phyloP scores from a whole-genome alignment of 1,140 invertebrate species.

The Zaprionus taronus region DNA sequence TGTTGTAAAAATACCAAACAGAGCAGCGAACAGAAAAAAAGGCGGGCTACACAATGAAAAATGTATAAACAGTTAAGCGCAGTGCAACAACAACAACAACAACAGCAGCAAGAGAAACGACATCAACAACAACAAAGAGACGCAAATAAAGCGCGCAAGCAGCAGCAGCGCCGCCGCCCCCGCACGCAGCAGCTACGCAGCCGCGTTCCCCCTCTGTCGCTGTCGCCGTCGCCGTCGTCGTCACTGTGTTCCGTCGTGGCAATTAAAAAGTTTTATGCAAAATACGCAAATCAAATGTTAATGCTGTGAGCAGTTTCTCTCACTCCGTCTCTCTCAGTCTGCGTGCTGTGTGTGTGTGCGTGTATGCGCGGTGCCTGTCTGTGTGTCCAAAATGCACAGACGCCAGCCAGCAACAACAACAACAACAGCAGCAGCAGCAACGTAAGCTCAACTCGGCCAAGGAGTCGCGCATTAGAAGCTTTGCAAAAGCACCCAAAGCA shows the following conservation, averaged over 20 bases:
- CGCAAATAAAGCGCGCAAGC: constrained; percentile 41
- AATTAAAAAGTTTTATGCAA: constrained; percentile 61
- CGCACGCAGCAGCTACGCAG: constrained; percentile 30
- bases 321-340: not conserved
- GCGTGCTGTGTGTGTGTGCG: constrained; percentile 11
- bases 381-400: constrained; percentile 64
- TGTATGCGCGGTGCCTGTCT: constrained; percentile 7
- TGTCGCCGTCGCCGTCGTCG: constrained; percentile 13
- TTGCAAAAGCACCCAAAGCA: constrained; percentile 20
- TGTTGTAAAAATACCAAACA: constrained; percentile 34
- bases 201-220: not conserved
- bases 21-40: constrained; percentile 31
- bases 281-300: constrained; percentile 68
- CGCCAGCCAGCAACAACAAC: constrained; percentile 44
- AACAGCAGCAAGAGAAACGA: constrained; percentile 12
- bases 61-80: constrained; percentile 48
- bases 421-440: constrained; percentile 33
- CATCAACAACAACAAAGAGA: constrained; percentile 35
- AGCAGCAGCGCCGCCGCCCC: constrained; percentile 21
- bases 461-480: constrained; percentile 51
- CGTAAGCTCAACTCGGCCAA: constrained; percentile 14
- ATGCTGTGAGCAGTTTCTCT: constrained; percentile 34
- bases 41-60: constrained; percentile 55
- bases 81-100: constrained; percentile 24
- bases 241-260: constrained; percentile 41